Conservation (phyloP, 2,888 invertebrate genomes). For the Leucoma salicis region DNA sequence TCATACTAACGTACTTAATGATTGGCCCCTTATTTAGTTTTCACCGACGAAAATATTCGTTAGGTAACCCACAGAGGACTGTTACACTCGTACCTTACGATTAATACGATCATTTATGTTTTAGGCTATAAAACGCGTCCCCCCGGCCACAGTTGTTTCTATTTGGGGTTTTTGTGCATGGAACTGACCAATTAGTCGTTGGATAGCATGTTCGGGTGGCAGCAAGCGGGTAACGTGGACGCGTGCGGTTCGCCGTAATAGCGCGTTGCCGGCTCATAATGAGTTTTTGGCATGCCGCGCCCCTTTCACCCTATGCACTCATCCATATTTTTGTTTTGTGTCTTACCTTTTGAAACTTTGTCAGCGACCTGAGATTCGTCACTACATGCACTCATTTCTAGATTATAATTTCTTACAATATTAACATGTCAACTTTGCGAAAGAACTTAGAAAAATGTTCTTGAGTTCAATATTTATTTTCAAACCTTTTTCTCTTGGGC, state of each 20-base stretch:
- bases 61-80: constrained; percentile 32
- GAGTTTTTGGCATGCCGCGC: constrained; percentile 77
- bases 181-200: constrained; percentile 73
- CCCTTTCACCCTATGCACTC: constrained; percentile 66
- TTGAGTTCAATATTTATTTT: too few relatives aligned
- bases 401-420: constrained; percentile 70
- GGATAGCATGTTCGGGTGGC: constrained; percentile 72
- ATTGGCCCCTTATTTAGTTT: constrained; percentile 55
- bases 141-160: constrained; percentile 58
- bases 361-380: constrained; percentile 65
- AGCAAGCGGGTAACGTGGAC: constrained; percentile 62
- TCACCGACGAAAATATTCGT: constrained; percentile 47
- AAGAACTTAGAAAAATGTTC: too few relatives aligned
- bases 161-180: constrained; percentile 72
- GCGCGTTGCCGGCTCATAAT: constrained; percentile 71
- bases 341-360: constrained; percentile 64
- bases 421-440: too few relatives aligned
- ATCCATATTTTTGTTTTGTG: constrained; percentile 66
- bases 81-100: constrained; percentile 37
- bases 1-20: constrained; percentile 51
- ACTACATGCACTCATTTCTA: constrained; percentile 69
- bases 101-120: constrained; percentile 54
- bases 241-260: constrained; percentile 77
- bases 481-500: too few relatives aligned
- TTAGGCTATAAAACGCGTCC: constrained; percentile 51